These are phyloP conservation scores for Misgurnus anguillicaudatus DNA, from an alignment of 2,113 vertebrate genomes.

Conservation along the genomic window DNA sequence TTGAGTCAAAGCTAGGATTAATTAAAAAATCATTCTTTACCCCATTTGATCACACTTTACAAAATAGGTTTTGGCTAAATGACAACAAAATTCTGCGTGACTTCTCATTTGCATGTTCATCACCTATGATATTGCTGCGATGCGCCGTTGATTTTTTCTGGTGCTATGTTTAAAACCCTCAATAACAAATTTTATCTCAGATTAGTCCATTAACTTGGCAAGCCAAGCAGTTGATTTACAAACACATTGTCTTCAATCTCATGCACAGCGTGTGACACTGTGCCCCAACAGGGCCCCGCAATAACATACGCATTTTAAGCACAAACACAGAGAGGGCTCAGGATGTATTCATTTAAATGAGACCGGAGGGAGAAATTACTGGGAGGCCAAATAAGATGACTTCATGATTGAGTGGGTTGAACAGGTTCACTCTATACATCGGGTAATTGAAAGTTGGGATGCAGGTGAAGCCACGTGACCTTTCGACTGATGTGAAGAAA, in stretches of 20 bases:
- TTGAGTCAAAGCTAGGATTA: slow-evolving; percentile 2
- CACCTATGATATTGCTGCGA: slow-evolving; percentile 75
- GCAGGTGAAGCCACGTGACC: neutral
- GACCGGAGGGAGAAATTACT: slow-evolving; percentile 49
- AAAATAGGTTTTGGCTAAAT: neutral
- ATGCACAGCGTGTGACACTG: slow-evolving; percentile 69
- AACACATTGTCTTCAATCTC: slow-evolving; percentile 75
- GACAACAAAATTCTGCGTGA: slow-evolving; percentile 45
- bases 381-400: slow-evolving; percentile 27
- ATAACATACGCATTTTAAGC: slow-evolving; percentile 38
- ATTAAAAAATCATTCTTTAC: neutral
- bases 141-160: slow-evolving; percentile 72
- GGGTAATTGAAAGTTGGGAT: neutral
- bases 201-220: slow-evolving; percentile 80
- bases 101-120: slow-evolving; percentile 76
- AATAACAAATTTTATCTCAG: slow-evolving; percentile 76
- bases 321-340: neutral
- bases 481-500: neutral
- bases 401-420: neutral
- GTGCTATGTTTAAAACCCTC: slow-evolving; percentile 67
- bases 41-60: neutral
- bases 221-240: slow-evolving; percentile 77
- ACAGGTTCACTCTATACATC: slow-evolving; percentile 11
- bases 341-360: slow-evolving; percentile 27
- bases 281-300: slow-evolving; percentile 32